Base-by-base conservation (phyloP, 2,113 vertebrate genomes). In the Mesocricetus auratus region DNA sequence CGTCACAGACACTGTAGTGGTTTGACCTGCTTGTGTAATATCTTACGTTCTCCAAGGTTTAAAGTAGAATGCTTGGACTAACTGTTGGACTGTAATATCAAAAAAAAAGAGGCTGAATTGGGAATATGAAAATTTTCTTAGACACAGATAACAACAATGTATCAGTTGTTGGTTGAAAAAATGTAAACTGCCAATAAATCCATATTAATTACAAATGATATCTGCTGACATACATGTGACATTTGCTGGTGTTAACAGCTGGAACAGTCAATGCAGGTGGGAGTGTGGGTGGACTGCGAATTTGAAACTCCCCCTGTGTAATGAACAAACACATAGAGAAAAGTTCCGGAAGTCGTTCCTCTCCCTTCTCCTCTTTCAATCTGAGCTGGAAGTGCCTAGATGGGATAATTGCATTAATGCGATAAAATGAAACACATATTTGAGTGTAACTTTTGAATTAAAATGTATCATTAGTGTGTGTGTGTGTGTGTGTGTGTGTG, bases 361-460 rank as follows among this genome's bases (percentile, higher is more conserved):
- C 12, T 69, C 85, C 2, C 7, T 4, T 1, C 36, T 5, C 7
- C 33, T 79, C 58, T 12, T 29, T 39, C 42, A 77, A 2, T 96
- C 82, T 79, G 71, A 93, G 42, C 47, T 89, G 4, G 71, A 77
- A 75, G 36, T 87, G 17, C 93, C 78, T 36, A 19, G 22, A 50
- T 21, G 53, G 15, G 53, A 86, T 62, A 78, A 53, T 68, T 90
- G 68, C 75, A 66, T 73, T 81, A 58, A 19, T 73, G 66, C 53
- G 68, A 26, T 87, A 86, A 89, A 58, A 69, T 93, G 47, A 91
- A 86, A 94, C 81, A 78, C 31, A 21, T 87, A 36, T 64, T 82
- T 86, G 39, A 42, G n/a, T 74, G 13, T 45, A 64, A 77, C 74
- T 7, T 62, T 73, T n/a, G 60, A 74, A 36, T n/a, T n/a, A 71